These are phyloP conservation scores for Molothrus aeneus DNA, from an alignment of 2,797 vertebrate species.

Conservation along the genomic window DNA sequence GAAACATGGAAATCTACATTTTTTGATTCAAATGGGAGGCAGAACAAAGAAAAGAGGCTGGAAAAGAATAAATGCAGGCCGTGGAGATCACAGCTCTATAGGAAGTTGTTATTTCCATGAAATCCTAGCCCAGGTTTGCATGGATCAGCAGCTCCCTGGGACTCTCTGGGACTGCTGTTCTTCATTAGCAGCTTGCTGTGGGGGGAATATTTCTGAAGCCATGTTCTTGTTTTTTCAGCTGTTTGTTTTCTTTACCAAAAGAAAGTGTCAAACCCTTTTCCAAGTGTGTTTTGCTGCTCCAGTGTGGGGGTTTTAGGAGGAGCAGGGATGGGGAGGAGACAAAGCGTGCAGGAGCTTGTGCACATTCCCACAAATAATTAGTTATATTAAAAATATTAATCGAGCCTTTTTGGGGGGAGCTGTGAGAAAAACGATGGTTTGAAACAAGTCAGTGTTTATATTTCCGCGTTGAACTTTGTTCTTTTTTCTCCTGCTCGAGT, in stretches of 20 bases:
- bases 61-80: accelerated
- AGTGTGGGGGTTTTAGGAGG: background rate
- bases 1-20: background rate
- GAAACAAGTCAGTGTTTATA: background rate
- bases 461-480: background rate
- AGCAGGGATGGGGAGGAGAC: background rate
- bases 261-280: background rate
- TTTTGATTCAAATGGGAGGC: background rate
- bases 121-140: background rate
- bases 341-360: accelerated
- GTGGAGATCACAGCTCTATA: background rate
- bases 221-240: background rate
- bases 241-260: background rate
- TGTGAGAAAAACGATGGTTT: background rate
- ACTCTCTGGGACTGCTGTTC: accelerated
- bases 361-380: background rate
- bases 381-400: background rate
- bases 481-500: accelerated
- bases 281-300: accelerated
- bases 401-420: accelerated
- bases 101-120: background rate
- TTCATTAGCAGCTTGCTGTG: background rate
- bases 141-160: background rate
- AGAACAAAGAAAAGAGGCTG: background rate
- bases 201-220: background rate